Evolutionary conservation across 2,888 invertebrate genomes (phyloP).

Genomic region (Platycnemis pennipes): DNA sequence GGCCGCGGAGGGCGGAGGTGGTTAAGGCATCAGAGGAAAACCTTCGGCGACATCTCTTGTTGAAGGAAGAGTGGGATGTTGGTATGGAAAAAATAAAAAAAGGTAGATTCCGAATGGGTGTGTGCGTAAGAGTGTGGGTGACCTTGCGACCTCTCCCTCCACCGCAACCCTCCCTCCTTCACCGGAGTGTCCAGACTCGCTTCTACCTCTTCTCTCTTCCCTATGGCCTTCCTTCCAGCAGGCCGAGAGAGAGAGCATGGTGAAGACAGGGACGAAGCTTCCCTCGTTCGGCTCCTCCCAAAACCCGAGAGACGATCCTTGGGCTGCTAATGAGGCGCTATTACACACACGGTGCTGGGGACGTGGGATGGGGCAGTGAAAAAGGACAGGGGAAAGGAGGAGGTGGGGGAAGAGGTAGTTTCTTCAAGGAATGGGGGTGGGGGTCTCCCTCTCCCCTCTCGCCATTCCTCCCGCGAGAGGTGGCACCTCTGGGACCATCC

Average conservation of each 20-base stretch:
- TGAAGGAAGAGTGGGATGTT: conserved; percentile 14
- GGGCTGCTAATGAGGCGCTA: conserved; percentile 64
- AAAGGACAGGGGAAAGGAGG: neutral
- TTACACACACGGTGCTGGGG: conserved; percentile 52
- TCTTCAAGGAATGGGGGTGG: neutral
- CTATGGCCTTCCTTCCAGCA: neutral
- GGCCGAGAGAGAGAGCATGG: neutral
- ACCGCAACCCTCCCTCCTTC: neutral
- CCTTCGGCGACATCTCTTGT: conserved; percentile 30
- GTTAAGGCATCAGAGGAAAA: conserved; percentile 49
- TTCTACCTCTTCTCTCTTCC: conserved; percentile 3
- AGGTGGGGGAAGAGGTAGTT: neutral
- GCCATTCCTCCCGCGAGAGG: neutral
- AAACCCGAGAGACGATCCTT: conserved; percentile 20
- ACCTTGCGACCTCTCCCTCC: conserved; percentile 58
- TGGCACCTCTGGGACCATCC: no score
- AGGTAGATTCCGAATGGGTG: conserved; percentile 28
- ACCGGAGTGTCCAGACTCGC: neutral
- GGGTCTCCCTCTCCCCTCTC: neutral
- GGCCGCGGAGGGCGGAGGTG: conserved; percentile 7
- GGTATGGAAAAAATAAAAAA: conserved; percentile 1
- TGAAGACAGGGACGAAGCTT: no score
- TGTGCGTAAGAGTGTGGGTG: conserved; percentile 50
- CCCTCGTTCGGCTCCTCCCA: conserved; percentile 49
- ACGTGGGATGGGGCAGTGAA: neutral